Percentiles rank a stretch among this genome's conserved stretches.
These are phyloP conservation scores for Paraplagusia blochii DNA, from an alignment of 2,113 vertebrate genomes.

Conservation along the genomic window DNA sequence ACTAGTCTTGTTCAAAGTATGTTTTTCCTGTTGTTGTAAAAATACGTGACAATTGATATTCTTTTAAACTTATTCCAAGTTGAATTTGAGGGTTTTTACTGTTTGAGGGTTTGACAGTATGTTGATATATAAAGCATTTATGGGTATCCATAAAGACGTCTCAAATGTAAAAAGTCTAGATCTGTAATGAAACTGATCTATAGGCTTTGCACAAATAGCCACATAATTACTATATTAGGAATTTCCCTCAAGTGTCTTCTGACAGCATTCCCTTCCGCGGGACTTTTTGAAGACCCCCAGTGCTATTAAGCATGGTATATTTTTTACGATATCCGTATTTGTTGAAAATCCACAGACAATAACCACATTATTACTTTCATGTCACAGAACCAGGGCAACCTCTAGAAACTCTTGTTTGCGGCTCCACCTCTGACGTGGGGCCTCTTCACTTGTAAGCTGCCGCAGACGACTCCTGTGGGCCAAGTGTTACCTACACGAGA, in stretches of 20 bases:
- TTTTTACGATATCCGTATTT: constrained; percentile 64
- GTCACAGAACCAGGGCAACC: constrained; percentile 46
- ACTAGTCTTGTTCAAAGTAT: too few species aligned
- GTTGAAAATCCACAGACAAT: constrained; percentile 55
- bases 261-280: constrained; percentile 25
- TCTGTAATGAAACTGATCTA: too few species aligned
- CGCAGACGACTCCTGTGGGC: constrained; percentile 63
- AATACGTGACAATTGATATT: too few species aligned
- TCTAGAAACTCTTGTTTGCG: constrained; percentile 71
- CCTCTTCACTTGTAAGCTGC: constrained; percentile 63
- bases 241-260: constrained; percentile 43
- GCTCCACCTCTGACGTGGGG: constrained; percentile 60
- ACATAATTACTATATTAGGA: constrained; percentile 36
- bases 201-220: not conserved
- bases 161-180: too few species aligned
- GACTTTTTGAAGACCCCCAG: constrained; percentile 18
- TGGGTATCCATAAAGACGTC: constrained; percentile 3
- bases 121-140: constrained; percentile 6
- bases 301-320: constrained; percentile 53
- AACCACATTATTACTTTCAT: constrained; percentile 61
- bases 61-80: too few species aligned
- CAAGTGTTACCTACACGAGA: constrained; percentile 57
- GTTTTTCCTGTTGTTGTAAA: too few species aligned
- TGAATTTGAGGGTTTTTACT: too few species aligned
- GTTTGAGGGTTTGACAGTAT: too few species aligned